Conservation (phyloP, 2,888 invertebrate species). For the Nemapogon koenigi region DNA sequence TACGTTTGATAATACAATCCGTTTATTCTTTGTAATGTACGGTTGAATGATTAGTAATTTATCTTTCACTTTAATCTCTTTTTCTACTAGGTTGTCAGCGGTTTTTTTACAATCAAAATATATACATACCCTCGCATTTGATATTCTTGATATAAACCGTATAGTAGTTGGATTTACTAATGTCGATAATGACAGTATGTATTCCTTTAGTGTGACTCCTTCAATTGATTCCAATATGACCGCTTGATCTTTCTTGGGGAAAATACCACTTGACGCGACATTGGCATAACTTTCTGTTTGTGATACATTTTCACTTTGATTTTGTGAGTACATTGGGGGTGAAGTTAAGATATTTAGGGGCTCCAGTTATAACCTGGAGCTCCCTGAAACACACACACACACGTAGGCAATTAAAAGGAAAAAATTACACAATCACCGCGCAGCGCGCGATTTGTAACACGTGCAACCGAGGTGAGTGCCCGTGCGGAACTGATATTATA, state of each 20-base stretch:
- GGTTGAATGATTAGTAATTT: slow-evolving; percentile 16
- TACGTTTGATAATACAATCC: slow-evolving; percentile 17
- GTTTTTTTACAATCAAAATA: slow-evolving; percentile 14
- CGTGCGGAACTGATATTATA: no score
- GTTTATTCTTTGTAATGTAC: slow-evolving; percentile 16
- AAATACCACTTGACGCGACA: slow-evolving; percentile 11
- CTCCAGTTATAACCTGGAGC: slow-evolving; percentile 6
- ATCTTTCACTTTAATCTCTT: slow-evolving; percentile 9
- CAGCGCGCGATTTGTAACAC: no score
- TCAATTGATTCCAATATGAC: slow-evolving; percentile 15
- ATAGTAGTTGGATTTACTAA: slow-evolving; percentile 10
- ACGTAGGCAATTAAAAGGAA: no score
- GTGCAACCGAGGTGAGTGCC: no score
- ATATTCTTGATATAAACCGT: slow-evolving; percentile 14
- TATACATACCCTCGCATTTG: slow-evolving; percentile 15
- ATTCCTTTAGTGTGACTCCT: slow-evolving; percentile 14
- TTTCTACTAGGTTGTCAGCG: slow-evolving; percentile 12
- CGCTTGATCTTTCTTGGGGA: slow-evolving; percentile 18
- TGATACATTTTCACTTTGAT: slow-evolving; percentile 1
- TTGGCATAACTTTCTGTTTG: slow-evolving; percentile 14
- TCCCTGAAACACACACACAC: not conserved
- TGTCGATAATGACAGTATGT: slow-evolving; percentile 11
- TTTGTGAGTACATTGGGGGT: slow-evolving; percentile 7
- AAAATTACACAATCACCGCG: no score
- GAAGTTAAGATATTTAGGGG: slow-evolving; percentile 1